Evolutionary conservation across 2,888 invertebrate species (phyloP).

Genomic region (Tenodera sinensis): DNA sequence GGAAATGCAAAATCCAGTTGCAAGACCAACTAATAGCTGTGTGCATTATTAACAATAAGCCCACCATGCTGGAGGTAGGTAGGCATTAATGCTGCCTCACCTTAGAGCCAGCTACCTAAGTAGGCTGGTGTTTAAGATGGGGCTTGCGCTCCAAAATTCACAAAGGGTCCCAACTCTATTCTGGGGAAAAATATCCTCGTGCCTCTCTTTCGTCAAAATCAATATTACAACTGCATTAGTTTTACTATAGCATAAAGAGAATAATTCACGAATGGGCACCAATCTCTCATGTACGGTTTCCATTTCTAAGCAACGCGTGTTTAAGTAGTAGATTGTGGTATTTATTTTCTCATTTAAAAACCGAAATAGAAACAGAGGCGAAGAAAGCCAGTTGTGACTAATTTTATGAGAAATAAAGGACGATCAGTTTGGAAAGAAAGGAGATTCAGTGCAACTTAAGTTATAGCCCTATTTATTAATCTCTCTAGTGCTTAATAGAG

Average conservation of each 20-base stretch:
- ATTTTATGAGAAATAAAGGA: too few species aligned
- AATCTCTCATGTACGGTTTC: too few species aligned
- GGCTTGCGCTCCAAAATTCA: neutral
- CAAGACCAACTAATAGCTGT: neutral
- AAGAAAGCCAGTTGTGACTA: too few species aligned
- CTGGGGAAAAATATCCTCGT: neutral
- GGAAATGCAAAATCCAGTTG: neutral
- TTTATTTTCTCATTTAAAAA: too few species aligned
- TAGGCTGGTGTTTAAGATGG: neutral
- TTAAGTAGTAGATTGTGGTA: too few species aligned
- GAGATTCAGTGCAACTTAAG: too few species aligned
- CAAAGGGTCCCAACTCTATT: neutral
- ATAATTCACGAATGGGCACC: too few species aligned
- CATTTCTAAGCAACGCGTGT: too few species aligned
- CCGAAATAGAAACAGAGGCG: too few species aligned
- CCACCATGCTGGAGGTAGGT: neutral
- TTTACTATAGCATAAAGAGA: neutral
- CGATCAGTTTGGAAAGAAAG: too few species aligned
- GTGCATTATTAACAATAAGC: neutral
- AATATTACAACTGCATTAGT: neutral
- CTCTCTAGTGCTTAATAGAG: too few species aligned
- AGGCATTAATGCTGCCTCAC: neutral
- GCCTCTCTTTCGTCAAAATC: neutral
- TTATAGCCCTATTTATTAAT: too few species aligned
- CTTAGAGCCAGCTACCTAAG: neutral